Evolutionary conservation across 2,888 invertebrate genomes (phyloP), one percentile per base, ranked within the genome.

Genomic region (Lapara coniferarum): DNA sequence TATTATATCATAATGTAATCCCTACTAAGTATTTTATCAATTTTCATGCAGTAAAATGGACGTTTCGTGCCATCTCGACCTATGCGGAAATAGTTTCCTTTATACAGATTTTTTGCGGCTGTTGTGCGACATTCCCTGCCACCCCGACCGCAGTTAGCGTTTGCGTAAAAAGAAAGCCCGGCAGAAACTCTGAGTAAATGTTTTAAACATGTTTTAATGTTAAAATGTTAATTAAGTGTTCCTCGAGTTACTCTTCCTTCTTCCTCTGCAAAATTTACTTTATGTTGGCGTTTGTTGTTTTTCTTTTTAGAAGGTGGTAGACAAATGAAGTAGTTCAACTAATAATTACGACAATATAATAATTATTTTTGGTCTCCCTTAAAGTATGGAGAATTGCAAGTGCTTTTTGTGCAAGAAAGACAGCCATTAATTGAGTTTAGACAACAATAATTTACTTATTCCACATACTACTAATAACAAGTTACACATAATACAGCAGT

Each of bases 1-100:
- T 12, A 46, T 46, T 46, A 59, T 16, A 46, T 16, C 14, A 46
- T 46, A 46, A 44, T 12, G 16, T 19, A 75, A 79, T 78, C 75
- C 75, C 56, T 73, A 70, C 63, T 75, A 78, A 80, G 77, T 78
- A 77, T 73, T 70, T 75, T 76, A 76, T 77, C 75, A 73, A 75
- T 76, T 72, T 71, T 71, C 72, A 57, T 69, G 67, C 68, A 74
- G 74, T 79, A 74, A 67, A 76, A 56, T 63, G 66, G 63, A 71
- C 71, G 70, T 75, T 70, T 75, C 74, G 67, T 67, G 70, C 73
- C 67, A 72, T 73, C 74, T 71, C 73, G 71, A 73, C 73, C 71
- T 74, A 66, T 49, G 57, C 56, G 67, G 72, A 80, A 80, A 78
- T 77, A 81, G 80, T 78, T 74, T 66, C 44, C 71, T 66, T 66